These are phyloP conservation scores for Morone chrysops DNA, from an alignment of 2,113 vertebrate species.

Conservation along the genomic window DNA sequence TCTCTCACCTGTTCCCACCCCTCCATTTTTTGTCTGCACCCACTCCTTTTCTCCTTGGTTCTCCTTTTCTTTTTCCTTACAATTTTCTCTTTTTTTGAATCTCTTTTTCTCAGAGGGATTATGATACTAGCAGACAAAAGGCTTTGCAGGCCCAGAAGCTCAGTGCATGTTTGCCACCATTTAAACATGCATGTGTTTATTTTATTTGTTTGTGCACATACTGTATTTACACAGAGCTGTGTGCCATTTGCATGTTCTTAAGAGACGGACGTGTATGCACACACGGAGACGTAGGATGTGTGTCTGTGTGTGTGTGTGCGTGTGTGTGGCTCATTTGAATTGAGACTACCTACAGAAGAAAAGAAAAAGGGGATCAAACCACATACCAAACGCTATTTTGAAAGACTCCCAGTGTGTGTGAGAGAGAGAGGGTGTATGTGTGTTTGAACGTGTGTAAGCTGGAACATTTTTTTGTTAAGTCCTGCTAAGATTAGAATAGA, in stretches of 20 bases:
- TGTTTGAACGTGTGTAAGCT: slow-evolving; percentile 44
- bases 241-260: slow-evolving; percentile 28
- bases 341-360: slow-evolving; percentile 48
- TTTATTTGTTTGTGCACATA: slow-evolving; percentile 7
- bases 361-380: slow-evolving; percentile 52
- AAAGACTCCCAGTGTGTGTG: slow-evolving; percentile 28
- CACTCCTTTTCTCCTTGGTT: background rate
- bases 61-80: background rate
- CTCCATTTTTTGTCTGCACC: background rate
- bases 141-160: slow-evolving; percentile 22
- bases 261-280: background rate
- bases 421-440: slow-evolving; percentile 10
- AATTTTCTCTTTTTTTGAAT: background rate
- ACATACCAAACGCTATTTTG: slow-evolving; percentile 34
- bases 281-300: background rate
- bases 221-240: background rate
- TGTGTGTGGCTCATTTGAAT: background rate
- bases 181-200: background rate
- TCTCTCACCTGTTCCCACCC: background rate
- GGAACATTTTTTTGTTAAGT: slow-evolving; percentile 52
- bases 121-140: slow-evolving; percentile 34
- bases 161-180: slow-evolving; percentile 7
- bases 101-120: slow-evolving; percentile 14
- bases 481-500: slow-evolving; percentile 71
- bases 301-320: background rate